Percentiles rank a stretch among this genome's conserved stretches.
Conservation (phyloP, 2,113 vertebrate species). For the Rhinopomastus cyanomelas region DNA sequence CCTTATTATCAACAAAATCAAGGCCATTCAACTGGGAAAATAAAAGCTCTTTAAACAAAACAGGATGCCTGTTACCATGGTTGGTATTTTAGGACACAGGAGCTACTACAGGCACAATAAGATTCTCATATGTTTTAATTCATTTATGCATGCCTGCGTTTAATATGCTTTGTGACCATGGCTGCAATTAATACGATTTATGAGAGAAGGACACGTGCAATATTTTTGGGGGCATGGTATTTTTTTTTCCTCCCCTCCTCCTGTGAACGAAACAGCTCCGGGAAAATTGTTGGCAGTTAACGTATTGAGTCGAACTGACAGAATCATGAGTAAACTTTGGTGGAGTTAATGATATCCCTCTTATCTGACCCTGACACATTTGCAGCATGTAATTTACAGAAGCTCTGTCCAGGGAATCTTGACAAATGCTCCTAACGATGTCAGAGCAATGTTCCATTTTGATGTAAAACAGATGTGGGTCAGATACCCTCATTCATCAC, state of each 20-base stretch:
- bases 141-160: slow-evolving; percentile 81
- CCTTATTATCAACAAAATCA: slow-evolving; percentile 40
- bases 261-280: slow-evolving; percentile 71
- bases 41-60: slow-evolving; percentile 40
- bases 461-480: slow-evolving; percentile 92
- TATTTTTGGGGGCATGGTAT: slow-evolving; percentile 54
- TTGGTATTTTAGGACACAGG: slow-evolving; percentile 43
- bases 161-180: slow-evolving; percentile 76
- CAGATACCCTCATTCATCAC: slow-evolving; percentile 84
- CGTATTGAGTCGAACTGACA: slow-evolving; percentile 72
- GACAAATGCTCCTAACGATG: slow-evolving; percentile 85
- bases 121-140: slow-evolving; percentile 83
- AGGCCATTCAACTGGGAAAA: slow-evolving; percentile 6
- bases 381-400: slow-evolving; percentile 89
- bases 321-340: slow-evolving; percentile 77
- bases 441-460: slow-evolving; percentile 88
- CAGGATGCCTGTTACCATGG: neutral
- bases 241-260: neutral
- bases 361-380: slow-evolving; percentile 90
- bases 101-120: slow-evolving; percentile 68
- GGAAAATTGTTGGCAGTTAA: slow-evolving; percentile 68
- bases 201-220: slow-evolving; percentile 74
- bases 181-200: slow-evolving; percentile 83
- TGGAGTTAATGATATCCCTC: slow-evolving; percentile 81
- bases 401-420: slow-evolving; percentile 88